These are phyloP conservation scores for Neodontobutis hainanensis DNA, from an alignment of 2,113 vertebrate species.

Conservation along the genomic window DNA sequence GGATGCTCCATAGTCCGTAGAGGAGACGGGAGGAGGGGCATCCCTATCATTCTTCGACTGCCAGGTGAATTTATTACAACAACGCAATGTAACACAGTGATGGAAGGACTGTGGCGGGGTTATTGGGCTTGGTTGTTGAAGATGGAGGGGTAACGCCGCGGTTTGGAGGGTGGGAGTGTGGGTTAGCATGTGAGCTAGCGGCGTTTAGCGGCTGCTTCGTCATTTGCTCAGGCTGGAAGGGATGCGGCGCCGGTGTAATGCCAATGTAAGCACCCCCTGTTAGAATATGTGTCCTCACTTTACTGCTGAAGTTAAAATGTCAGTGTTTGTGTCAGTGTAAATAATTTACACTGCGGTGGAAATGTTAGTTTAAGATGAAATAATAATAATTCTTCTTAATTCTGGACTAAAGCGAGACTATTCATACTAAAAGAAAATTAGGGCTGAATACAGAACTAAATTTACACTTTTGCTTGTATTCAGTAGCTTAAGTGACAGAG, in stretches of 20 bases:
- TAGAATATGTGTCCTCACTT: background rate
- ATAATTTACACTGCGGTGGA: too few relatives aligned
- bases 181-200: slow-evolving; percentile 58
- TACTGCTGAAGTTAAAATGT: background rate
- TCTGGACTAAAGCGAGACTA: too few relatives aligned
- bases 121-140: slow-evolving; percentile 13
- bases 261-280: background rate
- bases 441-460: too few relatives aligned
- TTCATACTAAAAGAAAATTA: too few relatives aligned
- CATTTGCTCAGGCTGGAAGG: slow-evolving; percentile 53
- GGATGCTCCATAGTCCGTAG: slow-evolving; percentile 69
- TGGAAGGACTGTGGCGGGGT: background rate
- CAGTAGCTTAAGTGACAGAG: too few relatives aligned
- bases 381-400: too few relatives aligned
- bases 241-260: slow-evolving; percentile 57
- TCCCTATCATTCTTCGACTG: slow-evolving; percentile 54
- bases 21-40: slow-evolving; percentile 55
- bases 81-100: background rate
- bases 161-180: slow-evolving; percentile 42
- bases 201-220: slow-evolving; percentile 64
- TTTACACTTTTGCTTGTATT: too few relatives aligned
- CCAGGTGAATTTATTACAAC: slow-evolving; percentile 59
- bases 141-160: slow-evolving; percentile 14
- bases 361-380: too few relatives aligned
- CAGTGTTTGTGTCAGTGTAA: background rate